Evolutionary conservation across 64 coral and sea anemone genomes (phyloP).

Genomic region (Dendrophyllia cribrosa): DNA sequence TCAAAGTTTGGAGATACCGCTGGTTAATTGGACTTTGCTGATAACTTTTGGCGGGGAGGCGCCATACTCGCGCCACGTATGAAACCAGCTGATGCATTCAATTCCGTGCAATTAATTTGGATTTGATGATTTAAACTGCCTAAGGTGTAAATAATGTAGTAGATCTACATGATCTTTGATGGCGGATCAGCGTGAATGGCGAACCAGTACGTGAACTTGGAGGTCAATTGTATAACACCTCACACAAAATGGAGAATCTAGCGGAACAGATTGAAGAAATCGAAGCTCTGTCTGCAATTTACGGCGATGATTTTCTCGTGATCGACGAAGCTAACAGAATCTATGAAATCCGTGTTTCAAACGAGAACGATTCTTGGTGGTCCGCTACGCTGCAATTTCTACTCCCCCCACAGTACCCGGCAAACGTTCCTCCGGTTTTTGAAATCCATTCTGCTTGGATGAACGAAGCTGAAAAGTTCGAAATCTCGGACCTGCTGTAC

Average conservation of each 20-base stretch:
- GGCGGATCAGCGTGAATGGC: too few species aligned
- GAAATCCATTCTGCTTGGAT: conserved; percentile 91
- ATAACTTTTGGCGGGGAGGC: too few species aligned
- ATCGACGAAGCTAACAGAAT: conserved; percentile 75
- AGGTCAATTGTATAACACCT: background rate
- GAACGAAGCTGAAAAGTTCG: conserved; percentile 73
- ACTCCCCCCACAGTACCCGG: conserved; percentile 78
- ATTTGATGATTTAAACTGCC: too few species aligned
- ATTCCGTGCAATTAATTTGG: too few species aligned
- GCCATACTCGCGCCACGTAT: background rate
- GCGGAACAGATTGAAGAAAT: conserved; percentile 86
- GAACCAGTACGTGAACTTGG: background rate
- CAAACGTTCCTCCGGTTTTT: conserved; percentile 72
- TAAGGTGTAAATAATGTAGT: background rate
- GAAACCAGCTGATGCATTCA: too few species aligned
- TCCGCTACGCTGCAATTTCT: conserved; percentile 75
- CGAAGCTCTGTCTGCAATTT: conserved; percentile 94
- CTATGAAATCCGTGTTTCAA: conserved; percentile 79
- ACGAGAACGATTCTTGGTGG: conserved; percentile 71
- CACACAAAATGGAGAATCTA: conserved; percentile 31
- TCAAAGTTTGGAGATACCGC: background rate
- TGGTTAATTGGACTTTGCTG: background rate
- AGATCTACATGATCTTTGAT: background rate
- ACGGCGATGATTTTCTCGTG: conserved; percentile 91
- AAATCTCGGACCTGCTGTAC: conserved; percentile 52